These are phyloP conservation scores for Pollenia angustigena DNA, from an alignment of 2,888 invertebrate species.

Conservation along the genomic window DNA sequence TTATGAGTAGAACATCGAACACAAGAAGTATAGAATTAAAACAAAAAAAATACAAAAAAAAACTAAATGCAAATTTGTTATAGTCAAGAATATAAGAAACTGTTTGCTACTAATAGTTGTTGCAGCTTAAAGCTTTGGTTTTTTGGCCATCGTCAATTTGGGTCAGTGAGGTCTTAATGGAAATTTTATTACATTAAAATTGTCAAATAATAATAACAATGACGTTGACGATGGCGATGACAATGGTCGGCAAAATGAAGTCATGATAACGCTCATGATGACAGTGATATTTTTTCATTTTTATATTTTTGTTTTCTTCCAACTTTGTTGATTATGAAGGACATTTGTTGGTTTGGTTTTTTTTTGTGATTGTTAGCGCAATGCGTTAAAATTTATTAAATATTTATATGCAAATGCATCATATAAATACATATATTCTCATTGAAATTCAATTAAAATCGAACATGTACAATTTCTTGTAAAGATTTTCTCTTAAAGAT, in stretches of 20 bases:
- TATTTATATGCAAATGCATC: slow-evolving; percentile 13
- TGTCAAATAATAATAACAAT: slow-evolving; percentile 51
- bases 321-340: slow-evolving; percentile 38
- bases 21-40: slow-evolving; percentile 28
- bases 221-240: slow-evolving; percentile 24
- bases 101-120: slow-evolving; percentile 12
- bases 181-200: slow-evolving; percentile 71
- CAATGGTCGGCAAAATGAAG: slow-evolving; percentile 15
- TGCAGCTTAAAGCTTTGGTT: background rate
- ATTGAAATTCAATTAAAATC: slow-evolving; percentile 70
- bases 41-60: slow-evolving; percentile 7
- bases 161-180: slow-evolving; percentile 69
- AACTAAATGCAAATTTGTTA: slow-evolving; percentile 47
- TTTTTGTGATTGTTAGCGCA: slow-evolving; percentile 28
- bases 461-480: slow-evolving; percentile 60
- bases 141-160: slow-evolving; percentile 55
- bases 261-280: slow-evolving; percentile 46
- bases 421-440: background rate
- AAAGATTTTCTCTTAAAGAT: slow-evolving; percentile 58
- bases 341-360: slow-evolving; percentile 32
- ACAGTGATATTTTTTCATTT: slow-evolving; percentile 34
- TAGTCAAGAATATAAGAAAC: slow-evolving; percentile 14
- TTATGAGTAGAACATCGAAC: slow-evolving; percentile 27
- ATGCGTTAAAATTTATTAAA: slow-evolving; percentile 44
- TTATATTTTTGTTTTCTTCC: slow-evolving; percentile 11